Conservation (phyloP, 2,888 invertebrate genomes). For the Amphipyra tragopoginis region DNA sequence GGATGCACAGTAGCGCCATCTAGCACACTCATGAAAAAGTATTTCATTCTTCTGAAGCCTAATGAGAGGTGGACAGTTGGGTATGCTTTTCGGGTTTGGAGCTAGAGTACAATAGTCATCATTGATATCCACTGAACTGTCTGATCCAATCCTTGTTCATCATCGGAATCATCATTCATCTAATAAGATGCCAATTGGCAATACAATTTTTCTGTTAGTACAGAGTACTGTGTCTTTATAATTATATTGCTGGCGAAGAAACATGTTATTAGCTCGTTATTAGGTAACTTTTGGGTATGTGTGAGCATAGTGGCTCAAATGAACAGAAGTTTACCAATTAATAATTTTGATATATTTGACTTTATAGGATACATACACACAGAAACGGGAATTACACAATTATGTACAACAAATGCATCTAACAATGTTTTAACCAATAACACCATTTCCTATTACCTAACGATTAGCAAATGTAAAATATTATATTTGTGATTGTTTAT, state of each 20-base stretch:
- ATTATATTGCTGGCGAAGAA: no score
- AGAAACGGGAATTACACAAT: conserved; percentile 52
- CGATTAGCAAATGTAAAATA: conserved; percentile 35
- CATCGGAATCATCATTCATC: no score
- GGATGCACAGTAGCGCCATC: conserved; percentile 21
- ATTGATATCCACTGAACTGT: no score
- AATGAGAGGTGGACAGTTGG: no score
- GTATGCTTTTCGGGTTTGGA: no score
- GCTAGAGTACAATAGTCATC: no score
- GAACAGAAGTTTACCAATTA: conserved; percentile 29
- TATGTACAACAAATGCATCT: conserved; percentile 59
- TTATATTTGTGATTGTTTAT: conserved; percentile 51
- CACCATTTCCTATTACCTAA: conserved; percentile 35
- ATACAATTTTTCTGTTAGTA: no score
- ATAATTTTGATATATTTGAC: conserved; percentile 58
- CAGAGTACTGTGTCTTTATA: no score
- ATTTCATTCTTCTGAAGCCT: background rate
- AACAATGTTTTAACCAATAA: conserved; percentile 43
- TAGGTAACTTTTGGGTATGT: background rate
- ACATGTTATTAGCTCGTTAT: background rate
- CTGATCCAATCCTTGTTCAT: no score
- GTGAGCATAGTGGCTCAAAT: background rate
- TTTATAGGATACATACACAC: conserved; percentile 52
- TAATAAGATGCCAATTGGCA: no score
- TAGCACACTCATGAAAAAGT: conserved; percentile 8